Evolutionary conservation across 2,113 vertebrate species (phyloP).

Genomic region (Variabilichromis moorii): DNA sequence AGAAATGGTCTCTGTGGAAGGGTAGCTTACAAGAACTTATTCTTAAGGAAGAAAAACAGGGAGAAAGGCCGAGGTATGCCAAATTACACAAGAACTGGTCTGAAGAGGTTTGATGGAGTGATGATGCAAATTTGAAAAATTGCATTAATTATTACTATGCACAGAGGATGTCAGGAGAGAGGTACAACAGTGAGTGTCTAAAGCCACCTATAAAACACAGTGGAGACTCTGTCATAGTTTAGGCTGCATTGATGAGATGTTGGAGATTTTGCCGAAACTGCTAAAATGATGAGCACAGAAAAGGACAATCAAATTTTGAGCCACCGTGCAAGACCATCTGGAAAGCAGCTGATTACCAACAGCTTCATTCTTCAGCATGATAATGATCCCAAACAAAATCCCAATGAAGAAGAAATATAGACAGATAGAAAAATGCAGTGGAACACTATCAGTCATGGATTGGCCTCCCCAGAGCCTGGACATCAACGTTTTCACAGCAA

Average conservation of each 20-base stretch:
- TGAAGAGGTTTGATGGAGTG: neutral
- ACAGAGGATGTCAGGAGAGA: neutral
- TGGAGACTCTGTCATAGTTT: neutral
- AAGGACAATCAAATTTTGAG: neutral
- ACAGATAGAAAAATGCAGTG: neutral
- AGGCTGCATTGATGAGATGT: neutral
- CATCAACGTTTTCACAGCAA: neutral
- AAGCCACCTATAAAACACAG: neutral
- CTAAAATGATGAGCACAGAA: neutral
- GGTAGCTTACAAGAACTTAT: neutral
- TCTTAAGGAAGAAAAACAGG: neutral
- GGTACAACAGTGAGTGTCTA: neutral
- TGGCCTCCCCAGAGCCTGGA: neutral
- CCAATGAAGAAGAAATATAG: neutral
- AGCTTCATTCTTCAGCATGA: neutral
- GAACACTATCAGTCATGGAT: neutral
- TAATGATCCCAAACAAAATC: neutral
- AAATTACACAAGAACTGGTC: neutral
- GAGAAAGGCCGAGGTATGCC: neutral
- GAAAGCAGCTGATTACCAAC: neutral
- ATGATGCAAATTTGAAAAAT: neutral
- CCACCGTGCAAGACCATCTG: neutral
- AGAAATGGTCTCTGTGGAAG: neutral
- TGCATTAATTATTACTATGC: neutral
- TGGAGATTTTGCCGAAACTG: neutral